Base-by-base conservation (phyloP, 2,888 invertebrate species). In the Pheosia gnoma region DNA sequence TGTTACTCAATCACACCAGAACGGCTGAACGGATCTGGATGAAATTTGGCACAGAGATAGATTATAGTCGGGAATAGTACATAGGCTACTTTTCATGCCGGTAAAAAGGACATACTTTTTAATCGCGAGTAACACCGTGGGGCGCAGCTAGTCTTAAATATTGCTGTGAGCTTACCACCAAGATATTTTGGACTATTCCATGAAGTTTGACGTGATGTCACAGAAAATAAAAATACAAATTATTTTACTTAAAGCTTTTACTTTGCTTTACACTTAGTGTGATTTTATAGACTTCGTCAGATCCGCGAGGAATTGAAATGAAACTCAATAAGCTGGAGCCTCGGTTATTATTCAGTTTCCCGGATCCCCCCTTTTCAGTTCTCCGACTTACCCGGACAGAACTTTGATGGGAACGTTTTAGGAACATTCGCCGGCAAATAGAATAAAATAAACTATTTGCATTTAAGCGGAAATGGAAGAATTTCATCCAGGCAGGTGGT, bases 311-410 rank as follows among this genome's bases (percentile, higher is more conserved):
- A 72, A 57, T 64, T 58, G 11, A 39, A 13, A 55, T 11, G 41
- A 49, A 61, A 63, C 63, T 38, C 43, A 63, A 73, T 61, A 63
- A 73, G 43, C 58, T 39, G 45, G 62, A 59, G 59, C 47, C 52
- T n/a, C 9, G 10, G 6, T 55, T 62, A 37, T 60, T 70, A 56
- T 63, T 41, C 62, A 61, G 39, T 63, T 60, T 60, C 36, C 10
- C 49, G 25, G 55, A 38, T 53, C 43, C 52, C 41, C 59, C 49
- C 7, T 13, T 38, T 53, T 53, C 37, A 25, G 13, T 25, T 7
- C 43, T n/a, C 37, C 11, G 38, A 11, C n/a, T 38, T 55, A 59
- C 41, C 7, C 41, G 39, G 37, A 52, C 13, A 49, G 43, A 8
- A 37, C 54, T 61, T 61, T 36, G 70, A 57, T 36, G 37, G 49